Conservation (phyloP, 2,113 vertebrate genomes). For the Peromyscus leucopus region DNA sequence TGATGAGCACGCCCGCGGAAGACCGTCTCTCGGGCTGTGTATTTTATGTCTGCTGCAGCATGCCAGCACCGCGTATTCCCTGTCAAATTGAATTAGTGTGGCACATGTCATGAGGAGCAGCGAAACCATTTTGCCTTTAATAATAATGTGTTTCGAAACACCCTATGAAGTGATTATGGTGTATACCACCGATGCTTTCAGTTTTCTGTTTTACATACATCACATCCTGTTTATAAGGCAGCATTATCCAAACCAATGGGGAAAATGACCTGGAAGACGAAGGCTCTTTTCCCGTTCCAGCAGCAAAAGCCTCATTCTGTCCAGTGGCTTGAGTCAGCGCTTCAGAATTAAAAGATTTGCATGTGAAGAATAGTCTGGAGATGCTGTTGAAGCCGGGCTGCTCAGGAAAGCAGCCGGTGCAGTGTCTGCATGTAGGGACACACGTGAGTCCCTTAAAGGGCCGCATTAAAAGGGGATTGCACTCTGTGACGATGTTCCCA, state of each 20-base stretch:
- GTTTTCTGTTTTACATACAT: slow-evolving; percentile 10
- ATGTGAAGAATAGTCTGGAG: not conserved
- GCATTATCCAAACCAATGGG: not conserved
- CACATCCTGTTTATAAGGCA: slow-evolving; percentile 42
- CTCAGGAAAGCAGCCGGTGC: not conserved
- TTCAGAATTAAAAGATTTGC: slow-evolving; percentile 54
- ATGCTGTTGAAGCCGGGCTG: not conserved
- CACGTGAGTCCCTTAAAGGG: slow-evolving; percentile 30
- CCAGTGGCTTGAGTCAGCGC: slow-evolving; percentile 19
- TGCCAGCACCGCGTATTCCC: not conserved
- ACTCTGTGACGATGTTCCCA: slow-evolving; percentile 42
- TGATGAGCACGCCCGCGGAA: not conserved
- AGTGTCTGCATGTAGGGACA: not conserved
- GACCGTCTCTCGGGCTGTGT: not conserved
- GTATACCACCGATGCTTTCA: not conserved
- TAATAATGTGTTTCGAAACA: slow-evolving; percentile 54
- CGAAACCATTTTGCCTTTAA: slow-evolving; percentile 60
- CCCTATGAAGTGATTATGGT: not conserved
- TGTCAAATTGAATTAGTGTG: slow-evolving; percentile 58
- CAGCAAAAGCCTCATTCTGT: slow-evolving; percentile 3
- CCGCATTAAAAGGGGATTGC: not conserved
- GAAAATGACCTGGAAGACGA: slow-evolving; percentile 21
- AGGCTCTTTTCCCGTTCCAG: not conserved
- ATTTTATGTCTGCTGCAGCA: not conserved
- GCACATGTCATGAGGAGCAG: not conserved